phyloP scores from a whole-genome alignment of 2,113 vertebrate species.

The Meleagris gallopavo region DNA sequence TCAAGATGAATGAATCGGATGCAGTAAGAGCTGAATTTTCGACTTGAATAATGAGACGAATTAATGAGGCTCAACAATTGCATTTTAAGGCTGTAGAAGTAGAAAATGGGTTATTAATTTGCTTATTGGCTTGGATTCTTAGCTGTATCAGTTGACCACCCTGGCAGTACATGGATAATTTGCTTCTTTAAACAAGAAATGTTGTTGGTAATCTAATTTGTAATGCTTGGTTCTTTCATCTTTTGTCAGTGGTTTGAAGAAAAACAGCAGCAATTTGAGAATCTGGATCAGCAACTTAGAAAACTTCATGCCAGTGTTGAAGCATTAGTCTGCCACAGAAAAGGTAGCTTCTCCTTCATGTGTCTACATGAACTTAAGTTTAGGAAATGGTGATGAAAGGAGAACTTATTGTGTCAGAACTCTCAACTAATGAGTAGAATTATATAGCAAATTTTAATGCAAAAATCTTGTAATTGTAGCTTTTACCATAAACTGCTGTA shows the following conservation, averaged over 20 bases:
- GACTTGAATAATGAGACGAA: constrained; percentile 91
- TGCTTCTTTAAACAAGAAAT: constrained; percentile 75
- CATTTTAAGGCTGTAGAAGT: constrained; percentile 81
- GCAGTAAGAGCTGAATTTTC: constrained; percentile 94
- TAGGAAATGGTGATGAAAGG: background rate
- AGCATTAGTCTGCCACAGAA: constrained; percentile 94
- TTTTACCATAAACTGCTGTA: background rate
- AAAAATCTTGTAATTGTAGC: background rate
- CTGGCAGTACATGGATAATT: constrained; percentile 77
- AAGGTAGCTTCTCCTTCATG: constrained; percentile 82
- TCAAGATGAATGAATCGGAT: constrained; percentile 99
- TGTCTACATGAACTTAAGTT: background rate
- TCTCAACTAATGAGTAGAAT: background rate
- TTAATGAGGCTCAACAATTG: constrained; percentile 88
- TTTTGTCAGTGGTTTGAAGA: constrained; percentile 97
- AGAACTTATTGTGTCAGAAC: background rate
- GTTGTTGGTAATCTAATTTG: constrained; percentile 78
- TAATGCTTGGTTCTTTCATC: constrained; percentile 74
- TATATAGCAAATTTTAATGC: background rate
- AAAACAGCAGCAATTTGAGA: constrained; percentile 99
- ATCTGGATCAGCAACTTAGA: constrained; percentile 94
- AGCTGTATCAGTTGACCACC: constrained; percentile 76
- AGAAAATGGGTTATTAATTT: constrained; percentile 86
- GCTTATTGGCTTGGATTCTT: constrained; percentile 79
- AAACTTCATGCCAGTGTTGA: constrained; percentile 95